Percentiles rank a stretch among this genome's conserved stretches.
These are phyloP conservation scores for Hemistola chrysoprasaria DNA, from an alignment of 2,888 invertebrate species.

Conservation along the genomic window DNA sequence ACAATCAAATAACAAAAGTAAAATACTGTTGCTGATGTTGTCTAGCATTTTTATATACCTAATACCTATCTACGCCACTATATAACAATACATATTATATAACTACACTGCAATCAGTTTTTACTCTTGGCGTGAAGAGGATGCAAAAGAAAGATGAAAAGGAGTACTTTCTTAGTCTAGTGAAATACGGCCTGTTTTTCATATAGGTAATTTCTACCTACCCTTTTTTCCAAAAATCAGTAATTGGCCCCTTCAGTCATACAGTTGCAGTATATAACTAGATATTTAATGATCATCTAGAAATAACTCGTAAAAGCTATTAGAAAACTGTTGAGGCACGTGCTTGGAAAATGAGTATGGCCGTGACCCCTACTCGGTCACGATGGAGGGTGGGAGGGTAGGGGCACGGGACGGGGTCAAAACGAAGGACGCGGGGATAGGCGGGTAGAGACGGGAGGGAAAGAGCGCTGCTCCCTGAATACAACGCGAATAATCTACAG, in stretches of 20 bases:
- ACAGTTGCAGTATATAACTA: background rate
- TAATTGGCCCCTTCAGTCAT: too few relatives aligned
- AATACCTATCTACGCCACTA: too few relatives aligned
- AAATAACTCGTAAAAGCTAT: slow-evolving; percentile 29
- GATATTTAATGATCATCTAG: slow-evolving; percentile 16
- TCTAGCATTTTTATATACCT: slow-evolving; percentile 11
- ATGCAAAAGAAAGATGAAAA: too few relatives aligned
- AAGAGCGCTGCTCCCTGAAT: slow-evolving; percentile 22
- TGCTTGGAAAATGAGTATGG: slow-evolving; percentile 62
- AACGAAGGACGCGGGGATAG: slow-evolving; percentile 43
- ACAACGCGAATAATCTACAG: slow-evolving; percentile 2
- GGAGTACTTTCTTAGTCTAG: too few relatives aligned
- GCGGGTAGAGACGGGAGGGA: slow-evolving; percentile 19
- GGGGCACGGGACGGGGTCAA: slow-evolving; percentile 46
- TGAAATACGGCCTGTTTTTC: too few relatives aligned
- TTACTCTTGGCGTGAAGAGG: too few relatives aligned
- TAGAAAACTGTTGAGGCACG: slow-evolving; percentile 46
- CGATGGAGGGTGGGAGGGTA: slow-evolving; percentile 38
- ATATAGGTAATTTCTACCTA: too few relatives aligned
- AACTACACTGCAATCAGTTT: too few relatives aligned
- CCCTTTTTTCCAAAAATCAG: too few relatives aligned
- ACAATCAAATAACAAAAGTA: slow-evolving; percentile 51
- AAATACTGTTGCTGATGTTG: slow-evolving; percentile 32
- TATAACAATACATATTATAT: too few relatives aligned
- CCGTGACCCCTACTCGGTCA: slow-evolving; percentile 76